phyloP scores from a whole-genome alignment of 2,113 vertebrate species.

The Sceloporus tristichus region DNA sequence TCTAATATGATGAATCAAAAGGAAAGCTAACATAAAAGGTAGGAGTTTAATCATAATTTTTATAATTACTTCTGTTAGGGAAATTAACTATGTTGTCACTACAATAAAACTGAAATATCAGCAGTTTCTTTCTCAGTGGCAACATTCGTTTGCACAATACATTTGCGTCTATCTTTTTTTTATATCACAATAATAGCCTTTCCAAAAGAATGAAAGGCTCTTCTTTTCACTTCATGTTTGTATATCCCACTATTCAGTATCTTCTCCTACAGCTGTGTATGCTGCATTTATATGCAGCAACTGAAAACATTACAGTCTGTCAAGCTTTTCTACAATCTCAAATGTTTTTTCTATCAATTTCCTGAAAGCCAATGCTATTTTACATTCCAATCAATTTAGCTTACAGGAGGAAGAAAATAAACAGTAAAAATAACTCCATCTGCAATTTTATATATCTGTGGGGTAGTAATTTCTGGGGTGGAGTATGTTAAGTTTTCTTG shows the following conservation, averaged over 20 bases:
- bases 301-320: neutral
- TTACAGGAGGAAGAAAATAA: neutral
- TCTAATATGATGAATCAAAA: neutral
- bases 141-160: neutral
- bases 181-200: neutral
- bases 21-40: neutral
- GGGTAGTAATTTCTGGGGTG: neutral
- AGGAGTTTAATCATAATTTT: neutral
- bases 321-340: neutral
- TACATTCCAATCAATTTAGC: neutral
- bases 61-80: neutral
- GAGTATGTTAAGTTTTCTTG: neutral
- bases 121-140: neutral
- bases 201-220: neutral
- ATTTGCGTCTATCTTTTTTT: neutral
- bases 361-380: neutral
- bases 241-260: neutral
- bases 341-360: neutral
- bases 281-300: neutral
- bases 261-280: neutral
- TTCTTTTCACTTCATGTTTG: neutral
- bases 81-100: neutral
- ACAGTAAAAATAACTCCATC: neutral
- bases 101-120: neutral
- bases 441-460: neutral